These are phyloP conservation scores for Pyrrhura leucotis DNA, from an alignment of 2,797 vertebrate genomes.

Conservation along the genomic window DNA sequence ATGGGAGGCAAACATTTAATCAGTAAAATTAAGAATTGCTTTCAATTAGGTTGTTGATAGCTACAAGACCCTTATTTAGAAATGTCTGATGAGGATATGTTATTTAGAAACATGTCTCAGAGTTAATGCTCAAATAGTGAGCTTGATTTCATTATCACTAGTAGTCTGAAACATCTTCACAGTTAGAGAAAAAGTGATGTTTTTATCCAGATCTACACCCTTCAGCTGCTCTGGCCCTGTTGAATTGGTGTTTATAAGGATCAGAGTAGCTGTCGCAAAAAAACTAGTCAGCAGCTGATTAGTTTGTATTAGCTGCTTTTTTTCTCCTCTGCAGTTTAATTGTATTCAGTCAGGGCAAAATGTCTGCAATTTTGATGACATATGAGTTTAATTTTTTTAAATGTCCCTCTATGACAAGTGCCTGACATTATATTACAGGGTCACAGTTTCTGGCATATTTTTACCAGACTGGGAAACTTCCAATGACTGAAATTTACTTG, in stretches of 20 bases:
- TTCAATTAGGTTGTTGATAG: not conserved
- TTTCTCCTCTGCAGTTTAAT: not conserved
- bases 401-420: not conserved
- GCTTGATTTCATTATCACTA: not conserved
- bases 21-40: slow-evolving; percentile 12
- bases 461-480: not conserved
- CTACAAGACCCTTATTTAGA: not conserved
- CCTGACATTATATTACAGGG: not conserved
- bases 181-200: not conserved
- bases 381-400: not conserved
- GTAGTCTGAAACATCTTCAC: not conserved
- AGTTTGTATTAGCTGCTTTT: not conserved
- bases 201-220: not conserved
- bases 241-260: not conserved
- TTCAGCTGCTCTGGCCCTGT: not conserved
- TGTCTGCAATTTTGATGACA: not conserved
- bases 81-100: not conserved
- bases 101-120: not conserved
- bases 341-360: not conserved
- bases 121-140: not conserved
- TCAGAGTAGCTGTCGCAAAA: slow-evolving; percentile 8
- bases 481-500: not conserved
- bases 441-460: slow-evolving; percentile 14
- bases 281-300: not conserved
- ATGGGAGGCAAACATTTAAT: slow-evolving; percentile 16